Percentiles rank a stretch among this genome's conserved stretches.
Conservation (phyloP, 2,888 invertebrate species). For the Plebejus argus region DNA sequence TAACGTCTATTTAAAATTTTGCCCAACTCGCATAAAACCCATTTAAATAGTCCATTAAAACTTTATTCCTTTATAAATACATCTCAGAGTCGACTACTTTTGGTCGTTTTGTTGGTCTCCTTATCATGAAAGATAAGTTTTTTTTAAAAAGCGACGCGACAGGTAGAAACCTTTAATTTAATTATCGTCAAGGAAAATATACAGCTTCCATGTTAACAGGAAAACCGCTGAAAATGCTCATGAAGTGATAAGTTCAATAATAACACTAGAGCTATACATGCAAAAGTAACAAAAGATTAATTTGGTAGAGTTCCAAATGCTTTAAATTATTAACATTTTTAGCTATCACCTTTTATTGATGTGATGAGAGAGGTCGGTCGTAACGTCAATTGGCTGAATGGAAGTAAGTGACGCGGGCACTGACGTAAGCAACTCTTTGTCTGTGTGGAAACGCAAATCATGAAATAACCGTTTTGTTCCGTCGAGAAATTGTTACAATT, state of each 20-base stretch:
- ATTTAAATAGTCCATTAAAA: slow-evolving; percentile 6
- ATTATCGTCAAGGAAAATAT: neutral
- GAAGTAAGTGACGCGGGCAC: slow-evolving; percentile 62
- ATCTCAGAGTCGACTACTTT: neutral
- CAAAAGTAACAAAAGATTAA: neutral
- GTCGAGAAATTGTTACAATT: slow-evolving; percentile 44
- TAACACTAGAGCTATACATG: neutral
- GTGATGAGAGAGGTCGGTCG: slow-evolving; percentile 50
- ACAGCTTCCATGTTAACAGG: neutral
- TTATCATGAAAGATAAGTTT: neutral
- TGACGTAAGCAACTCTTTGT: slow-evolving; percentile 73
- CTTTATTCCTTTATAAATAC: neutral
- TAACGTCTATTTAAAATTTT: slow-evolving; percentile 43
- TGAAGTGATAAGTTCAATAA: neutral
- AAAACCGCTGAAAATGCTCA: neutral
- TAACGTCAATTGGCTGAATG: slow-evolving; percentile 76
- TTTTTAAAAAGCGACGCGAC: neutral
- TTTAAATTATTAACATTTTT: slow-evolving; percentile 41
- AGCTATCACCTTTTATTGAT: slow-evolving; percentile 48
- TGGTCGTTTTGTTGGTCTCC: neutral
- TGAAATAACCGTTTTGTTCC: slow-evolving; percentile 59
- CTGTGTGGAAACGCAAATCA: slow-evolving; percentile 57
- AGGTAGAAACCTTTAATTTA: too few relatives aligned
- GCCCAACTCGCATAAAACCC: slow-evolving; percentile 33
- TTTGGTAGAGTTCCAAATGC: slow-evolving; percentile 26